Conservation (phyloP, 2,888 invertebrate genomes). For the Camponotus fellah region DNA sequence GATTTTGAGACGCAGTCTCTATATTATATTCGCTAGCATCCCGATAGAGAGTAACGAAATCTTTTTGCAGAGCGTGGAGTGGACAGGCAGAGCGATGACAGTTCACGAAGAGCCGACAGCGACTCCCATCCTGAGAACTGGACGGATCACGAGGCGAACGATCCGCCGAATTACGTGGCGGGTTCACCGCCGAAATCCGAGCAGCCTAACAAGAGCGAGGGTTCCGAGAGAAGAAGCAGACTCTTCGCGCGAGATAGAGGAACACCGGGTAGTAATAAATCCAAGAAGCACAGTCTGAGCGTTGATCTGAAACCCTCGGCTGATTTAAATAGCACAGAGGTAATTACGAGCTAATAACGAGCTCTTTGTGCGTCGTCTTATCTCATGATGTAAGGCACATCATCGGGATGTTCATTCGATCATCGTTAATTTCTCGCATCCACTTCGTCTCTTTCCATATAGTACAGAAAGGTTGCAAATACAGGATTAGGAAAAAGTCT, state of each 20-base stretch:
- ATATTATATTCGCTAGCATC: slow-evolving; percentile 2
- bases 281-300: slow-evolving; percentile 89
- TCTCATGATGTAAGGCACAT: not conserved
- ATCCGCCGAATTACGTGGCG: slow-evolving; percentile 88
- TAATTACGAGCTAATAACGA: slow-evolving; percentile 63
- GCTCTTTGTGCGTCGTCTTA: not conserved
- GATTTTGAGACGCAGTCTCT: slow-evolving; percentile 17
- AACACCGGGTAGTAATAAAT: slow-evolving; percentile 86
- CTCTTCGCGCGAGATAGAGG: slow-evolving; percentile 88
- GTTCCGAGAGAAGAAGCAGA: slow-evolving; percentile 86
- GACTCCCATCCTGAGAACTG: slow-evolving; percentile 88
- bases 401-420: not conserved
- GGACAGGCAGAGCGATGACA: slow-evolving; percentile 88
- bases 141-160: slow-evolving; percentile 91
- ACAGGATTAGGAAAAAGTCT: too few relatives aligned
- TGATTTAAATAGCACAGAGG: slow-evolving; percentile 83
- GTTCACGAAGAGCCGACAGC: slow-evolving; percentile 87
- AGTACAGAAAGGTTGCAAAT: too few relatives aligned
- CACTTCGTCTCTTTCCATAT: not conserved
- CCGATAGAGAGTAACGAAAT: slow-evolving; percentile 62
- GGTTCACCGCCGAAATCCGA: slow-evolving; percentile 89
- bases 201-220: slow-evolving; percentile 87
- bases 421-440: not conserved
- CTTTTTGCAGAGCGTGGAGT: slow-evolving; percentile 85
- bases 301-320: slow-evolving; percentile 84